Evolutionary conservation across 2,888 invertebrate genomes (phyloP).

Genomic region (Sminthurides aquaticus): DNA sequence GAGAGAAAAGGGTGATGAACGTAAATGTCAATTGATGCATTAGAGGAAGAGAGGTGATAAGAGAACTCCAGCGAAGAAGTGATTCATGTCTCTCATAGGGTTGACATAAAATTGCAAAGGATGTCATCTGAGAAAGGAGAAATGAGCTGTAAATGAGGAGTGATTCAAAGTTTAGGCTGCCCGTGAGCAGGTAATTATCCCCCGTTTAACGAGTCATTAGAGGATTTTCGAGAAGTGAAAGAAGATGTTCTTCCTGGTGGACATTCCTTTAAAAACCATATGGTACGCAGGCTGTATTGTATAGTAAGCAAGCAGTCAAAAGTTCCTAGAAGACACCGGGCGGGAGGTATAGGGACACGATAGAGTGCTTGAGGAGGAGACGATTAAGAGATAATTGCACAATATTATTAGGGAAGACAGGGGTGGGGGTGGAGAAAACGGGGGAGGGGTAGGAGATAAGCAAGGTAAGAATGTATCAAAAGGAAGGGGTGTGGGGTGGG

Average conservation of each 20-base stretch:
- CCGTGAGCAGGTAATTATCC: constrained; percentile 29
- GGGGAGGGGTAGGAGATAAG: no score
- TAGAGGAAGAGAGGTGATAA: neutral
- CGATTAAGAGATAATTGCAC: no score
- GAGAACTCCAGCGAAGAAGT: neutral
- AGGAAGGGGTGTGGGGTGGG: no score
- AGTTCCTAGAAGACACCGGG: no score
- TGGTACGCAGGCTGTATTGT: no score
- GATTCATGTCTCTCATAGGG: neutral
- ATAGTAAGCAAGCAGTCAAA: no score
- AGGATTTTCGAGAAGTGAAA: constrained; percentile 2
- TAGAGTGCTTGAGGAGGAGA: no score
- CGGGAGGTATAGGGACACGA: no score
- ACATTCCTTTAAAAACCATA: no score
- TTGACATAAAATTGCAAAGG: neutral
- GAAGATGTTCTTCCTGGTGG: neutral
- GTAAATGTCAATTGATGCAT: neutral
- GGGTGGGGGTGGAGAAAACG: no score
- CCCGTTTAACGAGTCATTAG: constrained; percentile 27
- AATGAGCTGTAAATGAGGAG: neutral
- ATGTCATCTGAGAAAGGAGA: neutral
- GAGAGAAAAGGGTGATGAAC: neutral
- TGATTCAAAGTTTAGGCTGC: constrained; percentile 6
- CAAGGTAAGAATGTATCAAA: no score
- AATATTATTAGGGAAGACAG: no score